Base-by-base conservation (phyloP, 1,140 invertebrate genomes). In the Psilanteris sp. region DNA sequence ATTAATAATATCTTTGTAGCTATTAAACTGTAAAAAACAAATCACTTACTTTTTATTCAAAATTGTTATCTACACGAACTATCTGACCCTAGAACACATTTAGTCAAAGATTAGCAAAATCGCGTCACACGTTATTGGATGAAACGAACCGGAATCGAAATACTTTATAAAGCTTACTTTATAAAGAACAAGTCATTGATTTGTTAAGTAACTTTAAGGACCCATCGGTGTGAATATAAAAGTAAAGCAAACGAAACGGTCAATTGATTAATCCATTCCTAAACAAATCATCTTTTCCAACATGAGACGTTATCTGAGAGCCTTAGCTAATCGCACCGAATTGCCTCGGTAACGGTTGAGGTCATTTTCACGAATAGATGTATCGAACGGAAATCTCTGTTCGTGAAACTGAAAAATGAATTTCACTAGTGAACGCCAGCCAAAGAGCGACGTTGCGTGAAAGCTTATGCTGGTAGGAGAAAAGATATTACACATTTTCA, bases 211-310 rank as follows among this genome's bases (percentile, higher is more conserved):
- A 64, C 34, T 32, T 50, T 57, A 14, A 36, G 59, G 64, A 36
- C 26, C 59, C 71, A 70, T 71, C 66, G 32, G 44, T 71, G 67
- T 77, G 52, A 55, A 72, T 62, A 68, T 26, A 24, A 72, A 54
- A 43, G 64, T 59, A 70, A 62, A 13, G 14, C 44, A 59, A 76
- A 59, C 20, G 24, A 32, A 32, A 50, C 4, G 32, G 48, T 52
- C 50, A 14, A 29, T 44, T 10, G 37, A 67, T 36, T 52, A 66
- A 76, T 76, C 73, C 59, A 48, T 66, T 64, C 20, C 29, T 11
- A 20, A 59, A 64, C 64, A 41, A 59, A 59, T 61, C 46, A 37
- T 71, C 32, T 16, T 16, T 14, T 27, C 16, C 31, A 0, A 18
- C 48, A 24, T 3, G 10, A 41, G n/a, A 27, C 1, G 11, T 29